Percentiles rank a stretch among this genome's conserved stretches.
Conservation (phyloP, 2,113 vertebrate species). For the Chauna torquata region DNA sequence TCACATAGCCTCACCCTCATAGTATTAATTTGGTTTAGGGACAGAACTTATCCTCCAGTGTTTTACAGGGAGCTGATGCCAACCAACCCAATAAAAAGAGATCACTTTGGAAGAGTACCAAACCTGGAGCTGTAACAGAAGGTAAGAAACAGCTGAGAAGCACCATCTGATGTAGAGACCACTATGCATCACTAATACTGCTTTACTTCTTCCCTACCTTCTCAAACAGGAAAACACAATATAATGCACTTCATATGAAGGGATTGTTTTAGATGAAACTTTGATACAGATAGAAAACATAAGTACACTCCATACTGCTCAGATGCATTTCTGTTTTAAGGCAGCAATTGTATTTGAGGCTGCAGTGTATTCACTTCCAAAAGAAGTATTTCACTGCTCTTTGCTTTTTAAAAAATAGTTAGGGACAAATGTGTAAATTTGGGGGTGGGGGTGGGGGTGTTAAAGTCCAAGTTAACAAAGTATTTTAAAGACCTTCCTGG, state of each 20-base stretch:
- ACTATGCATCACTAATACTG: not conserved
- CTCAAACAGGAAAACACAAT: not conserved
- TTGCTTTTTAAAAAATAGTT: slow-evolving; percentile 21
- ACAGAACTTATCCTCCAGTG: not conserved
- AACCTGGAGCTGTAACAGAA: not conserved
- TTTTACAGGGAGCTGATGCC: not conserved
- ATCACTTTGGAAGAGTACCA: not conserved
- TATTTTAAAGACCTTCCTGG: not conserved
- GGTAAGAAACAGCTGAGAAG: not conserved
- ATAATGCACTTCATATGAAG: not conserved
- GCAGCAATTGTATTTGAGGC: slow-evolving; percentile 23
- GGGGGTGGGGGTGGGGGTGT: too few relatives aligned
- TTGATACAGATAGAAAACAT: not conserved
- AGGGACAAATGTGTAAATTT: not conserved
- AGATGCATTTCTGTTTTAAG: slow-evolving; percentile 55
- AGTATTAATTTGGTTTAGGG: not conserved
- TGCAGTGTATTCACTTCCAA: not conserved
- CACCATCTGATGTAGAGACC: not conserved
- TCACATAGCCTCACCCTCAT: not conserved
- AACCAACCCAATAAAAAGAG: not conserved
- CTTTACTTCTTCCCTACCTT: not conserved
- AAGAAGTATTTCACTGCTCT: slow-evolving; percentile 14
- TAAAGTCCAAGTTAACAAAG: not conserved
- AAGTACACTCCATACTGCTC: not conserved
- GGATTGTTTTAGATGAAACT: not conserved